Conservation (phyloP, 2,797 vertebrate species). For the Myiotriccus ornatus region DNA sequence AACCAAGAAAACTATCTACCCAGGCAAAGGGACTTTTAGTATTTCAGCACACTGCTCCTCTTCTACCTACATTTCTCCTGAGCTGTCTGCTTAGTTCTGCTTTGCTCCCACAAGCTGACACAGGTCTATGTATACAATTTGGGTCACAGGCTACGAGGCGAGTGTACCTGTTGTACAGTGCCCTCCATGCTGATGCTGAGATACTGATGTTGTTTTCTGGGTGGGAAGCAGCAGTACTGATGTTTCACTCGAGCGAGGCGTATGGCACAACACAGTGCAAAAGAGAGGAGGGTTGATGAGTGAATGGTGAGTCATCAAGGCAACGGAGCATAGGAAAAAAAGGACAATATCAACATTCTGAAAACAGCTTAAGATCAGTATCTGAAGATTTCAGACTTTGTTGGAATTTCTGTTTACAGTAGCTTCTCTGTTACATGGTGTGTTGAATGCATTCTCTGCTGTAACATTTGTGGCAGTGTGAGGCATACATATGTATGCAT, state of each 20-base stretch:
- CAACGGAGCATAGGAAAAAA: background rate
- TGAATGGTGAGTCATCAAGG: background rate
- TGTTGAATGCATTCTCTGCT: background rate
- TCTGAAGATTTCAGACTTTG: background rate
- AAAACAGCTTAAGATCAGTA: background rate
- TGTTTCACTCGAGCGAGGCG: background rate
- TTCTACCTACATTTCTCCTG: background rate
- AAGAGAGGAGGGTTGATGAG: background rate
- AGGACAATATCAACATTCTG: background rate
- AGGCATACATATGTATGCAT: background rate
- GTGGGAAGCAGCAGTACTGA: background rate
- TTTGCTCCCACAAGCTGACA: background rate
- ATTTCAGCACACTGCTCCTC: background rate
- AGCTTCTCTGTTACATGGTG: background rate
- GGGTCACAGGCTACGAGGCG: background rate
- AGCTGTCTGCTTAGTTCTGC: background rate
- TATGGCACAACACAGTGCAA: background rate
- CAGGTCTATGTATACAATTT: background rate
- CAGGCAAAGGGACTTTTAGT: background rate
- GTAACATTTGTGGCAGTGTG: background rate
- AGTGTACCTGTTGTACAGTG: background rate
- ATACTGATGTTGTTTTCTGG: background rate
- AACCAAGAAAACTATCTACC: background rate
- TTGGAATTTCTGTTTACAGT: background rate
- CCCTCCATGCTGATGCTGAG: background rate